These are phyloP conservation scores for Tragulus kanchil DNA, from an alignment of 2,113 vertebrate species.

Conservation along the genomic window DNA sequence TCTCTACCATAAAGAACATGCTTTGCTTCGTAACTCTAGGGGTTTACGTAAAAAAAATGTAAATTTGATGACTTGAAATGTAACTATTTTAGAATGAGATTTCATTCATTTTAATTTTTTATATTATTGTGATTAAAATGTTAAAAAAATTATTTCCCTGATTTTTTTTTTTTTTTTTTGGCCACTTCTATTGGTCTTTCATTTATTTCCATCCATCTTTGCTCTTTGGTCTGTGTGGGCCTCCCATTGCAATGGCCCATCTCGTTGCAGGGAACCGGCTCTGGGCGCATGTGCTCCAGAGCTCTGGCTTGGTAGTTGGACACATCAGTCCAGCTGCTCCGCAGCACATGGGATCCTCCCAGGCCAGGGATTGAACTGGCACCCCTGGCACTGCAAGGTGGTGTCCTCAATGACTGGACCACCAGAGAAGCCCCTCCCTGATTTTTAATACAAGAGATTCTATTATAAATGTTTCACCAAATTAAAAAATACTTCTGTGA, in stretches of 20 bases:
- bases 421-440: background rate
- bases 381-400: no score
- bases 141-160: background rate
- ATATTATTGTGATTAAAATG: background rate
- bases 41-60: background rate
- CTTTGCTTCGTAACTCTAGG: background rate
- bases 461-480: background rate
- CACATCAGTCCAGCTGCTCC: no score
- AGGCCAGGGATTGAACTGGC: no score
- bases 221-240: no score
- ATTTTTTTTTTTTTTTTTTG: background rate
- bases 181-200: no score
- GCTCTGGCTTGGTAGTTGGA: no score
- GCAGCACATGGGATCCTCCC: no score
- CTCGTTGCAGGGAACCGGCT: no score
- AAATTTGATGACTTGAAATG: conserved; percentile 19
- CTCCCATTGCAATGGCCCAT: no score
- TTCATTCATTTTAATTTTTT: conserved; percentile 37
- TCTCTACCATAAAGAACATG: background rate
- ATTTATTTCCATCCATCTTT: no score
- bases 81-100: background rate
- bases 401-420: no score
- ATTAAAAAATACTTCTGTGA: background rate
- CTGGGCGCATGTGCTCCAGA: no score
- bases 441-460: conserved; percentile 10